These are phyloP conservation scores for Cyrtorhinus lividipennis DNA, from an alignment of 1,140 invertebrate species.

Conservation along the genomic window DNA sequence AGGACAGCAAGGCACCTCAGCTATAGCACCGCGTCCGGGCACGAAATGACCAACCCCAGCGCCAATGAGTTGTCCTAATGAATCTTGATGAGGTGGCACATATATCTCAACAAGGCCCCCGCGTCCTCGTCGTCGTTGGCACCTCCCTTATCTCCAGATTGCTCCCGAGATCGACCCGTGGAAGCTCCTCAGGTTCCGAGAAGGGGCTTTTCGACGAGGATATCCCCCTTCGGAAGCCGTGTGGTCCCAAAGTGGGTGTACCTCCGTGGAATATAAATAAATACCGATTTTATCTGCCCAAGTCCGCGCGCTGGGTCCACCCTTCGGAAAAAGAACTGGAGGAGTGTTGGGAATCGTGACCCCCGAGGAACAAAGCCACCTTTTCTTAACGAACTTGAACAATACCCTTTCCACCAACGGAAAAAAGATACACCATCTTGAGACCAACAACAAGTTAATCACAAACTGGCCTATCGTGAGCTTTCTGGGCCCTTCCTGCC, in stretches of 20 bases:
- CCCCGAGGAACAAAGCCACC: neutral
- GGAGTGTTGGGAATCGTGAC: neutral
- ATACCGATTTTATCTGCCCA: neutral
- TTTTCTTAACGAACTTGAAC: neutral
- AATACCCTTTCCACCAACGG: neutral
- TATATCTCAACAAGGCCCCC: neutral
- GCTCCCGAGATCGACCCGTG: neutral
- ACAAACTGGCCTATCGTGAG: neutral
- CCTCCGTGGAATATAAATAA: neutral
- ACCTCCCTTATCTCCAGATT: neutral
- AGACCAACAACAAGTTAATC: neutral
- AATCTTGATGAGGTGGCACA: neutral
- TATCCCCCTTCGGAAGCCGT: neutral
- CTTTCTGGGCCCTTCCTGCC: neutral
- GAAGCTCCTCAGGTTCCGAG: neutral
- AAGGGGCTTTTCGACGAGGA: neutral
- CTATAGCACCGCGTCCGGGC: too few species aligned
- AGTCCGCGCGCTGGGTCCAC: neutral
- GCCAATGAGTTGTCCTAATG: neutral
- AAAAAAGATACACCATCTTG: neutral
- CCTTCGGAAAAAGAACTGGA: neutral
- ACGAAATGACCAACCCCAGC: neutral
- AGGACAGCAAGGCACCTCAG: neutral
- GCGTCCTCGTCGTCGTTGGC: neutral
- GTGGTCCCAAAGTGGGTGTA: neutral